Conservation (phyloP, 2,888 invertebrate genomes). For the Fabriciana adippe region DNA sequence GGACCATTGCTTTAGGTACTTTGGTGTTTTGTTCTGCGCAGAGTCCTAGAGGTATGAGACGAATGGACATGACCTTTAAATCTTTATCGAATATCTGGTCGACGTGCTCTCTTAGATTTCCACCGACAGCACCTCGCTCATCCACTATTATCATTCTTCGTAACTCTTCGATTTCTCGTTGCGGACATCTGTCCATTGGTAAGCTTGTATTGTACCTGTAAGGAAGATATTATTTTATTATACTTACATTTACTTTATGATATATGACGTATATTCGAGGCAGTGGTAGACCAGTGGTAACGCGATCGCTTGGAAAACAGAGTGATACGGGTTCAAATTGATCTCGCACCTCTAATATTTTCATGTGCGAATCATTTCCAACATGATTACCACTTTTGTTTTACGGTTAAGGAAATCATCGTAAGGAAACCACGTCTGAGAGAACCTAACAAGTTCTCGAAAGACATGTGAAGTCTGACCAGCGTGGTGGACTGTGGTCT, state of each 20-base stretch:
- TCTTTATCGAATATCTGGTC: conserved; percentile 87
- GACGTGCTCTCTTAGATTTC: conserved; percentile 79
- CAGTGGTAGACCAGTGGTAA: too few relatives aligned
- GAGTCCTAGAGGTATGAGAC: conserved; percentile 82
- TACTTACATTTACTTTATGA: not conserved
- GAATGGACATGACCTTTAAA: conserved; percentile 85
- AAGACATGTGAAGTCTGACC: too few relatives aligned
- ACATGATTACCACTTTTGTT: too few relatives aligned
- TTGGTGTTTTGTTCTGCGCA: conserved; percentile 80
- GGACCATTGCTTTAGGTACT: conserved; percentile 53
- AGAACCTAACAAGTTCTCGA: too few relatives aligned
- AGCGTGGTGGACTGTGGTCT: too few relatives aligned
- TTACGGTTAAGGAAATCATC: too few relatives aligned
- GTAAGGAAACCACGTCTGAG: too few relatives aligned
- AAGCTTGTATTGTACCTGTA: conserved; percentile 89
- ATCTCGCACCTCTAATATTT: too few relatives aligned
- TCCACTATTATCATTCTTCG: conserved; percentile 87
- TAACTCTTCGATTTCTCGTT: conserved; percentile 87
- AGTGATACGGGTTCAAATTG: too few relatives aligned
- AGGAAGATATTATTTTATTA: conserved; percentile 3
- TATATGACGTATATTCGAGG: not conserved
- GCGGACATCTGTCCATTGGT: conserved; percentile 88
- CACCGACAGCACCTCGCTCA: conserved; percentile 69
- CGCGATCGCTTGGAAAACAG: too few relatives aligned
- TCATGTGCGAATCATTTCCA: too few relatives aligned